A percentile compares a stretch with the other conserved stretches of the same genome.
These are phyloP conservation scores for Lithophane semibrunnea DNA, from an alignment of 2,888 invertebrate species.

Conservation along the genomic window DNA sequence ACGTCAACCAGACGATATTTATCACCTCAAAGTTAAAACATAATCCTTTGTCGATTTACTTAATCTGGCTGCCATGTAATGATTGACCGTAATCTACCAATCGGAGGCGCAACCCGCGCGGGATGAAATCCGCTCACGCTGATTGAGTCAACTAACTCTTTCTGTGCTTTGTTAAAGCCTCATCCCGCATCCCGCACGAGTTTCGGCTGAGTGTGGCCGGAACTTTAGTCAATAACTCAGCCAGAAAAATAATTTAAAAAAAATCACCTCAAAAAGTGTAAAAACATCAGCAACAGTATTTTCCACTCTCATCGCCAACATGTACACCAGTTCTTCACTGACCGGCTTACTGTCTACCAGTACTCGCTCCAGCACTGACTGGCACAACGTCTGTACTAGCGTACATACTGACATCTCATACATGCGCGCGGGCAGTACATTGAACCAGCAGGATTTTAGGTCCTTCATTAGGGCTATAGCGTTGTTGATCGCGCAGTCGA, in stretches of 20 bases:
- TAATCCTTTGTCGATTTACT: not conserved
- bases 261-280: conserved; percentile 81
- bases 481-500: conserved; percentile 81
- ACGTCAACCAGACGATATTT: not conserved
- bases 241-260: not conserved
- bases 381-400: conserved; percentile 78
- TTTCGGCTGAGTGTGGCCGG: not conserved
- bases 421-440: conserved; percentile 80
- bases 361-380: conserved; percentile 78
- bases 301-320: conserved; percentile 79
- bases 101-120: not conserved
- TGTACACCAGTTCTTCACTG: conserved; percentile 81
- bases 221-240: too few relatives aligned
- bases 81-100: not conserved
- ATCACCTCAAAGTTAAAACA: not conserved
- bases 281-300: conserved; percentile 74
- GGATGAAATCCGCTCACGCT: not conserved
- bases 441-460: conserved; percentile 78
- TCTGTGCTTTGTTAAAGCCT: not conserved
- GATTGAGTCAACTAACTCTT: not conserved
- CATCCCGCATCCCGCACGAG: not conserved
- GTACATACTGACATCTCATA: conserved; percentile 83
- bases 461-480: conserved; percentile 78
- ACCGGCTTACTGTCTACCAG: conserved; percentile 78
- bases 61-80: not conserved